Conservation (phyloP, 2,113 vertebrate genomes). For the Macquaria ambigua region DNA sequence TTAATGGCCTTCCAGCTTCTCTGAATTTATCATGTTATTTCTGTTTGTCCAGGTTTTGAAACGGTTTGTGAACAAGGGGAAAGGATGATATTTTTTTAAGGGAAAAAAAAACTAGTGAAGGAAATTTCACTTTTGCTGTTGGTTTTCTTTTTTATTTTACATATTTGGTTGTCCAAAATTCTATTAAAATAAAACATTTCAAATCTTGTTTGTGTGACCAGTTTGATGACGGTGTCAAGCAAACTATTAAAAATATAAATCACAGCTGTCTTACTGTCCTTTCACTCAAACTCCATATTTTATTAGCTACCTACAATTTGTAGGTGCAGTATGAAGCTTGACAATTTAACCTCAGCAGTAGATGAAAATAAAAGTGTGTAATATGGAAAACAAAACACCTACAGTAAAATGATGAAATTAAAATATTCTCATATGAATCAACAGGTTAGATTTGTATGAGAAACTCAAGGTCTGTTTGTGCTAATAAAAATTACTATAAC, state of each 20-base stretch:
- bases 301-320: background rate
- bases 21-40: constrained; percentile 74
- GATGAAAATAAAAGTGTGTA: background rate
- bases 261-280: constrained; percentile 43
- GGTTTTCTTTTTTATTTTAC: constrained; percentile 80
- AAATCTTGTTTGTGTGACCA: constrained; percentile 76
- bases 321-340: background rate
- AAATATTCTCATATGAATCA: background rate
- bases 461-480: background rate
- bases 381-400: background rate
- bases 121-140: constrained; percentile 77
- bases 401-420: background rate
- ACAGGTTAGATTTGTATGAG: background rate
- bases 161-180: constrained; percentile 84
- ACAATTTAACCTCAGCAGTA: background rate
- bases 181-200: constrained; percentile 85
- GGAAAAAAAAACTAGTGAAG: constrained; percentile 72
- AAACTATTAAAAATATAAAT: constrained; percentile 73
- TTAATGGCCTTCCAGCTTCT: constrained; percentile 83
- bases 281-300: constrained; percentile 4
- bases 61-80: constrained; percentile 82
- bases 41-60: constrained; percentile 78
- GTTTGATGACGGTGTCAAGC: constrained; percentile 74
- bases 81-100: constrained; percentile 86
- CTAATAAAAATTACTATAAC: background rate